Evolutionary conservation across 1,140 invertebrate genomes (phyloP), one percentile per base, ranked within the genome.

Genomic region (Drosophila repleta): DNA sequence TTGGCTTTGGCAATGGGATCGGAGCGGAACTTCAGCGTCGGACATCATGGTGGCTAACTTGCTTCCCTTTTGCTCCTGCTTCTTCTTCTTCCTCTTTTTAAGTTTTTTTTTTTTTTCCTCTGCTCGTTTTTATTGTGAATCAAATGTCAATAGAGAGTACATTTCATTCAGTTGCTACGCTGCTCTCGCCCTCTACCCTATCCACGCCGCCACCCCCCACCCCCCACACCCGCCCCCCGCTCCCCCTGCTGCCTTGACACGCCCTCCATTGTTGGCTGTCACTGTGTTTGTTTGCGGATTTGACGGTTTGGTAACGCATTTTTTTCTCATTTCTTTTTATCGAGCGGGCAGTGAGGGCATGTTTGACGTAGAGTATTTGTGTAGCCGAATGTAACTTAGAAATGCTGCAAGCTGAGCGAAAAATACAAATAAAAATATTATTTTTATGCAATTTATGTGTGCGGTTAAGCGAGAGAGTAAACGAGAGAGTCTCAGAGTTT

Each of bases 111-210:
- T 70, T 58, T 46, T 7, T 2, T n/a, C 10, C 6, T 39, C 29
- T 15, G 37, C 32, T 48, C 32, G 43, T 46, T 51, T 21, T 64
- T 65, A 17, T 37, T 65, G 51, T 69, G 83, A 79, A 88, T 88
- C 83, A 88, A 88, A 88, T 88, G 83, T 88, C 83, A 88, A 88
- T 88, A 88, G 76, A 88, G 83, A 88, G 83, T 88, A 88, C 79
- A 88, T 88, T 88, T 88, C 83, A 88, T 88, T 88, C 83, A 76
- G 72, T 46, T 77, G 75, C 64, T 13, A 35, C 63, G 76, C 80
- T 45, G 74, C 20, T 55, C 64, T 46, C 55, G 24, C 24, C 24
- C 4, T 46, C 43, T 37, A 45, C 20, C 10, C 13, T 24, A 43
- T 52, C 24, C 52, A n/a, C n/a, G n/a, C n/a, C n/a, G n/a, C n/a